Evolutionary conservation across 2,888 invertebrate genomes (phyloP), one percentile per base, ranked within the genome.

Genomic region (Drosophila pseudotalamancana): DNA sequence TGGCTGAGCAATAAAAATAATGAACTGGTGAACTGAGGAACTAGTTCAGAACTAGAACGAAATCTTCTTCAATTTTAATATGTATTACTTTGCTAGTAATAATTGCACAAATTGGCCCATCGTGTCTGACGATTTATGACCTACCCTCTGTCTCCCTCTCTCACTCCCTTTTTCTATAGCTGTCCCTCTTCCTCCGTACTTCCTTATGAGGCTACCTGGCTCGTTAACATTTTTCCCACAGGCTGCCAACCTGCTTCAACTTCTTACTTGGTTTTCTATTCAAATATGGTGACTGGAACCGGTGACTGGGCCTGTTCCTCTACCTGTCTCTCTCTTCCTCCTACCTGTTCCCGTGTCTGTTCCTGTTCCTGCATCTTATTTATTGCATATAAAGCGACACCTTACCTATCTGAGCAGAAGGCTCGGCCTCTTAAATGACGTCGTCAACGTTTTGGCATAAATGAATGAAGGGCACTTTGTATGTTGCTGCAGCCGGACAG

Each of bases 371-470:
- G 70, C 68, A 67, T 66, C 85, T 81, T 85, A 81, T 84, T 81
- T 81, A 84, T 81, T 75, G 80, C 85, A 81, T 78, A 84, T 81
- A 78, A 85, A 82, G 60, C 73, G 83, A 82, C 81, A 85, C 76
- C 83, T 85, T 57, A 59, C 51, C 70, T 69, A 46, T 50, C 54
- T 32, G 3, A 12, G 45, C 4, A 19, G 31, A 0, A 45, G 45
- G 1, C 32, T 32, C 29, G 29, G 19, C 19, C 45, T 32, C 43
- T 53, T 49, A 79, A 81, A 81, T 85, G 85, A 82, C 77, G 86
- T 85, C 81, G 81, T 81, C 81, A 85, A 82, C 85, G 76, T 71
- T 82, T 85, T 81, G 81, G 83, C 86, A 81, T 81, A 81, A 81
- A 81, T 81, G 85, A 85, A 85, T 76, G 77, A 85, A 82, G 77